These are phyloP conservation scores for Homarus americanus DNA, from an alignment of 1,140 invertebrate genomes.

Conservation along the genomic window DNA sequence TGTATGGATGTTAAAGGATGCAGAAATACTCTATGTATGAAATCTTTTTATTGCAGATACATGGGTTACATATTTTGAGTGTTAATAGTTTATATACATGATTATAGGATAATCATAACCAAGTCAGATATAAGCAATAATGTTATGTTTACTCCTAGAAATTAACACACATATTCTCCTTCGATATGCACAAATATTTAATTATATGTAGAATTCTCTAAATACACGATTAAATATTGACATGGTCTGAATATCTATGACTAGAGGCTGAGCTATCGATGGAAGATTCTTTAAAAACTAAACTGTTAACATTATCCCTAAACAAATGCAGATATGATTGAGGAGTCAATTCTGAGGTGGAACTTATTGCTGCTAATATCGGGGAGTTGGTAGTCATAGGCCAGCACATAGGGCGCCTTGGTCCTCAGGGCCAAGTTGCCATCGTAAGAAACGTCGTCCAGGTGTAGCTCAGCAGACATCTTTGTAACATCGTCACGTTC, in stretches of 20 bases:
- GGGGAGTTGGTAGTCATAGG: slow-evolving; percentile 17
- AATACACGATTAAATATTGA: not conserved
- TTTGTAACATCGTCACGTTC: not conserved
- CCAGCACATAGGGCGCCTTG: slow-evolving; percentile 64
- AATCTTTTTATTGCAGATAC: not conserved
- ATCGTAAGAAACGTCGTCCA: slow-evolving; percentile 33
- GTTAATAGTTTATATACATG: not conserved
- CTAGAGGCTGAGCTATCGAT: slow-evolving; percentile 1
- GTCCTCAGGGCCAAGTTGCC: slow-evolving; percentile 50
- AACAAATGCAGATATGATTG: slow-evolving; percentile 28
- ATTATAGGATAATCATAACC: not conserved
- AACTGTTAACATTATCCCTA: not conserved
- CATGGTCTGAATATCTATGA: not conserved
- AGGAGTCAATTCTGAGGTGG: slow-evolving; percentile 55
- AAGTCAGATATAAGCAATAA: not conserved
- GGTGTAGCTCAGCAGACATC: not conserved
- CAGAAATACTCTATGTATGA: not conserved
- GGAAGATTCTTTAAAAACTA: not conserved
- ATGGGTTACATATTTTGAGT: not conserved
- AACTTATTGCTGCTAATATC: not conserved
- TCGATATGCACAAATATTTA: not conserved
- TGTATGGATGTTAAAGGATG: not conserved
- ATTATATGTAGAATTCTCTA: not conserved
- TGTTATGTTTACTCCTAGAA: not conserved
- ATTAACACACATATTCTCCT: not conserved